Evolutionary conservation across 2,888 invertebrate genomes (phyloP).

Genomic region (Horisme vitalbata): DNA sequence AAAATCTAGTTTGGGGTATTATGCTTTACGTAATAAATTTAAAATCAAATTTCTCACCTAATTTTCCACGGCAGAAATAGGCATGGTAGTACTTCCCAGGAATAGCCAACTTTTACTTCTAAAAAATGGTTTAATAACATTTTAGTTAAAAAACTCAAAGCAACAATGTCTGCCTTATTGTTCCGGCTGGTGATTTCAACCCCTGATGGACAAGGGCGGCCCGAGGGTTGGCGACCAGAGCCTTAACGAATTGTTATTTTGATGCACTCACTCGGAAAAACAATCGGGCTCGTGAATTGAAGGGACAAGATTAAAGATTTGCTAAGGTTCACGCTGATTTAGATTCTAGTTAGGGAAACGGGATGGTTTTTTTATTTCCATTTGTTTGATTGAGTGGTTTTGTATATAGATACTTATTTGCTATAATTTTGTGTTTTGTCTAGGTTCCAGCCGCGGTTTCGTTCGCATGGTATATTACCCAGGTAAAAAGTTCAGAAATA

Average conservation of each 20-base stretch:
- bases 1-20: no score
- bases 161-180: constrained; percentile 26
- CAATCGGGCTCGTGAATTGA: constrained; percentile 69
- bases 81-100: no score
- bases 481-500: no score
- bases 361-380: constrained; percentile 27
- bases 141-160: constrained; percentile 19
- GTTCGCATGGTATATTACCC: no score
- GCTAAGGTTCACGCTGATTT: constrained; percentile 61
- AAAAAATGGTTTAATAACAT: no score
- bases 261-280: constrained; percentile 78
- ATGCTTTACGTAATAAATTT: no score
- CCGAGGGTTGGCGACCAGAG: constrained; percentile 52
- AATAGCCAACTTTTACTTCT: no score
- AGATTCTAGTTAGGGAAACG: constrained; percentile 40
- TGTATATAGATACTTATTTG: no score
- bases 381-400: constrained; percentile 7
- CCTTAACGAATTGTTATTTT: constrained; percentile 78
- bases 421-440: no score
- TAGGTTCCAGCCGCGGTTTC: no score
- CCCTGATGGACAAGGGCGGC: constrained; percentile 43
- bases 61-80: no score
- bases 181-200: constrained; percentile 32
- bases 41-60: no score
- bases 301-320: constrained; percentile 72